Percentiles rank a stretch among this genome's conserved stretches.
Conservation (phyloP, 2,797 vertebrate species). For the Parauchenoglanis punctatus region DNA sequence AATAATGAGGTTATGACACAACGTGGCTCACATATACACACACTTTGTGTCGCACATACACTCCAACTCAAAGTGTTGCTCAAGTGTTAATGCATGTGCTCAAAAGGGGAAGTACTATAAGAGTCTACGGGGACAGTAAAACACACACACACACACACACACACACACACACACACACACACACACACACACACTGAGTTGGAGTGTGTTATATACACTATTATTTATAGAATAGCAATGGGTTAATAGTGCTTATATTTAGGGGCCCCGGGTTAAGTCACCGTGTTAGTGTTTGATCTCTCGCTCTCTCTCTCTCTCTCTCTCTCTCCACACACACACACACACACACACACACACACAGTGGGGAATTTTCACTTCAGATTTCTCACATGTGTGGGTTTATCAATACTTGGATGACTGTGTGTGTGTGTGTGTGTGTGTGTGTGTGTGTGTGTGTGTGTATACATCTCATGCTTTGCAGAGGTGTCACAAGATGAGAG, state of each 20-base stretch:
- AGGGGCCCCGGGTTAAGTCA: not conserved
- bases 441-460: not conserved
- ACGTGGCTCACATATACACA: not conserved
- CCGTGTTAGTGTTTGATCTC: not conserved
- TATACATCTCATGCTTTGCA: not conserved
- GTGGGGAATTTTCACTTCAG: not conserved
- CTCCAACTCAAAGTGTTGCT: not conserved
- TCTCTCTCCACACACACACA: not conserved
- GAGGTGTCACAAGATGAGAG: not conserved
- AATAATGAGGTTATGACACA: not conserved
- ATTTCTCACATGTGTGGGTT: not conserved
- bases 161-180: not conserved
- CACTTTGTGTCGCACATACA: not conserved
- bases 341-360: slow-evolving; percentile 7
- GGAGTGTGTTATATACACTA: not conserved
- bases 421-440: not conserved
- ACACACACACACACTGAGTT: not conserved
- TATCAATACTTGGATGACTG: not conserved
- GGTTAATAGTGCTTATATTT: not conserved
- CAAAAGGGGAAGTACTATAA: slow-evolving; percentile 36
- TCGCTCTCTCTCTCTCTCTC: not conserved
- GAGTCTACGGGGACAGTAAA: not conserved
- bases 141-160: not conserved
- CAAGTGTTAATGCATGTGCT: slow-evolving; percentile 25
- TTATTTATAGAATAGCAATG: not conserved